Percentiles rank a stretch among this genome's conserved stretches.
phyloP scores from a whole-genome alignment of 2,113 vertebrate genomes.

The Calidris pygmaea region DNA sequence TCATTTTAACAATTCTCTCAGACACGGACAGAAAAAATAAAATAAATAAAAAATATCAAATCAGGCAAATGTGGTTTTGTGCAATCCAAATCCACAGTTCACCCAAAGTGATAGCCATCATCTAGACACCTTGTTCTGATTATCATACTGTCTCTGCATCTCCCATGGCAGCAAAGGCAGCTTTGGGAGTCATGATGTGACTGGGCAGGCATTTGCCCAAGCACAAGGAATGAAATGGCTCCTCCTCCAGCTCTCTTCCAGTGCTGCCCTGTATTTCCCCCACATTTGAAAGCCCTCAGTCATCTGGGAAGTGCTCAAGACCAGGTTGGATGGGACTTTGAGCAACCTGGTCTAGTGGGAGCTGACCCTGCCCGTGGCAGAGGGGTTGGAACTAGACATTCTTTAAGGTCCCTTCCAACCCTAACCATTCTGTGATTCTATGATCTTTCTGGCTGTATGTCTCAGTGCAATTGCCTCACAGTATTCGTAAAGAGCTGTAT shows the following conservation, averaged over 20 bases:
- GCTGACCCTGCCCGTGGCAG: too few relatives aligned
- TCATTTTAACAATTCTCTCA: neutral
- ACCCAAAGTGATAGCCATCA: neutral
- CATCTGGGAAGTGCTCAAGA: neutral
- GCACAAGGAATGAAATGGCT: neutral
- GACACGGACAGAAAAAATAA: neutral
- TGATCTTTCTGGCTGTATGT: rapidly evolving
- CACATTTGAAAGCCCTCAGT: neutral
- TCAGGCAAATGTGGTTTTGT: neutral
- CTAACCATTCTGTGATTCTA: too few relatives aligned
- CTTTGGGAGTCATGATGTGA: neutral
- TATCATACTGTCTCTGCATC: neutral
- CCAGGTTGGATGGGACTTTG: too few relatives aligned
- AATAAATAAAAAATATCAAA: neutral
- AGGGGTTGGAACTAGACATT: too few relatives aligned
- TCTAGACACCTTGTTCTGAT: neutral
- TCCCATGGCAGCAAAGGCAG: neutral
- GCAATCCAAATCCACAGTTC: neutral
- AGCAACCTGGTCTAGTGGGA: too few relatives aligned
- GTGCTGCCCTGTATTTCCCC: neutral
- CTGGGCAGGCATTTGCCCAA: neutral
- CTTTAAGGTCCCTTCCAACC: too few relatives aligned
- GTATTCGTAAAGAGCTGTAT: neutral
- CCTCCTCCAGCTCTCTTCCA: neutral
- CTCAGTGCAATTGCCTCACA: neutral